Percentiles rank a stretch among this genome's conserved stretches.
These are phyloP conservation scores for Drosophila histrio DNA, from an alignment of 2,888 invertebrate species.

Conservation along the genomic window DNA sequence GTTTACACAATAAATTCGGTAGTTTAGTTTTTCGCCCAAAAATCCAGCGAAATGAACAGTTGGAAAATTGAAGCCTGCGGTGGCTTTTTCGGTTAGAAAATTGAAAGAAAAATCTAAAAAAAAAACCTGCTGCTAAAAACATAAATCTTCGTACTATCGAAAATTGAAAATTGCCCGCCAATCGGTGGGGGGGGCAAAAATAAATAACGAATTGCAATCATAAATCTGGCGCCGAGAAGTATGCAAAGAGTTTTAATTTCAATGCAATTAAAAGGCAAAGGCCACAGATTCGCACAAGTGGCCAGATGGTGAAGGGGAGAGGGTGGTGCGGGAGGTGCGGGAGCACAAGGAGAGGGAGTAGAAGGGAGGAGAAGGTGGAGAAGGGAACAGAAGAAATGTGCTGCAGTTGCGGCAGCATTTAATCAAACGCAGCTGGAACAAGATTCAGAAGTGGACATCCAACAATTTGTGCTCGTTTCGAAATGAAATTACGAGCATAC, in stretches of 20 bases:
- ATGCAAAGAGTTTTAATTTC: conserved; percentile 67
- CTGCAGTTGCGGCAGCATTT: conserved; percentile 43
- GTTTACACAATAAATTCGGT: conserved; percentile 67
- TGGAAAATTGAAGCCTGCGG: conserved; percentile 25
- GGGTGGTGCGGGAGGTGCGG: conserved; percentile 18
- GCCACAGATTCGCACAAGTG: conserved; percentile 26
- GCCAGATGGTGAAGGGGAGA: neutral
- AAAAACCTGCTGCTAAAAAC: conserved; percentile 25
- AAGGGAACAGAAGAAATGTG: neutral
- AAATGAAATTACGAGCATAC: conserved; percentile 64
- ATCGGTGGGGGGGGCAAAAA: neutral
- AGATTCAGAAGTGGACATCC: conserved; percentile 24
- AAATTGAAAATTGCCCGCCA: conserved; percentile 56
- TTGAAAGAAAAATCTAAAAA: neutral
- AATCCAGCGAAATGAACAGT: conserved; percentile 18
- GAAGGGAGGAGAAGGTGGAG: neutral
- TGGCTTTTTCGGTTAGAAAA: conserved; percentile 9
- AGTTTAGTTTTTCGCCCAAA: conserved; percentile 45
- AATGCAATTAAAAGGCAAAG: conserved; percentile 65
- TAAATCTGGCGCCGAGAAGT: conserved; percentile 62
- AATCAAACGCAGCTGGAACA: conserved; percentile 69
- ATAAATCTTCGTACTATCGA: conserved; percentile 63
- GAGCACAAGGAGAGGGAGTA: conserved; percentile 5
- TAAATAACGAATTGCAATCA: conserved; percentile 75
- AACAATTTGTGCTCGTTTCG: conserved; percentile 46